Evolutionary conservation across 2,888 invertebrate species (phyloP).

Genomic region (Macroteleia sp.): DNA sequence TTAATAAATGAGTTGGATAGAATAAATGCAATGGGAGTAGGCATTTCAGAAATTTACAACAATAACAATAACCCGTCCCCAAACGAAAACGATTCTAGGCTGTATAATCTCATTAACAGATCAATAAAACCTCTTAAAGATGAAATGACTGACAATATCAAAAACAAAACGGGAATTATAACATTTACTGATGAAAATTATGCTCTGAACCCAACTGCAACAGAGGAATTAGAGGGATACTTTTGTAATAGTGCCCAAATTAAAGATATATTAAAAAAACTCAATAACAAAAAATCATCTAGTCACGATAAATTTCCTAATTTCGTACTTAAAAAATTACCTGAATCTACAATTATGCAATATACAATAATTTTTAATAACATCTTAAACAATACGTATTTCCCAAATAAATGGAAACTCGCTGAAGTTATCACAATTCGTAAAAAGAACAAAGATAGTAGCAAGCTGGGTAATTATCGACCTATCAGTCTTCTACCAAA

Average conservation of each 20-base stretch:
- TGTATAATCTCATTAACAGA: too few species aligned
- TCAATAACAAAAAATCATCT: conserved; percentile 37
- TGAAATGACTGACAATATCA: too few species aligned
- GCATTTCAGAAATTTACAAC: too few species aligned
- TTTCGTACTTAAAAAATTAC: conserved; percentile 38
- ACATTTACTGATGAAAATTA: too few species aligned
- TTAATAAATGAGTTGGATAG: neutral
- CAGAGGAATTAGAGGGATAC: neutral
- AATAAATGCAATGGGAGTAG: too few species aligned
- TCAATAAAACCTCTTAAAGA: too few species aligned
- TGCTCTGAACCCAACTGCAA: too few species aligned
- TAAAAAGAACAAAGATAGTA: conserved; percentile 41
- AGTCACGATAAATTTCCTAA: conserved; percentile 47
- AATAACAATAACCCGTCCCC: too few species aligned
- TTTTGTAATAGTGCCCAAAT: neutral
- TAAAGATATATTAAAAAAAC: neutral
- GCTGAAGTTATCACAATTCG: conserved; percentile 65
- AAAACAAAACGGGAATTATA: too few species aligned
- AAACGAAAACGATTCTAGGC: too few species aligned
- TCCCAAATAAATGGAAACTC: conserved; percentile 68
- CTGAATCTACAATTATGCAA: neutral
- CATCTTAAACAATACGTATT: conserved; percentile 67
- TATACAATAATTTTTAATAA: conserved; percentile 48
- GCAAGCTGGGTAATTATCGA: conserved; percentile 1
- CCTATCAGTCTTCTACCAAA: conserved; percentile 68